These are phyloP conservation scores for Tetranychus truncatus DNA, from an alignment of 2,888 invertebrate species.

Conservation along the genomic window DNA sequence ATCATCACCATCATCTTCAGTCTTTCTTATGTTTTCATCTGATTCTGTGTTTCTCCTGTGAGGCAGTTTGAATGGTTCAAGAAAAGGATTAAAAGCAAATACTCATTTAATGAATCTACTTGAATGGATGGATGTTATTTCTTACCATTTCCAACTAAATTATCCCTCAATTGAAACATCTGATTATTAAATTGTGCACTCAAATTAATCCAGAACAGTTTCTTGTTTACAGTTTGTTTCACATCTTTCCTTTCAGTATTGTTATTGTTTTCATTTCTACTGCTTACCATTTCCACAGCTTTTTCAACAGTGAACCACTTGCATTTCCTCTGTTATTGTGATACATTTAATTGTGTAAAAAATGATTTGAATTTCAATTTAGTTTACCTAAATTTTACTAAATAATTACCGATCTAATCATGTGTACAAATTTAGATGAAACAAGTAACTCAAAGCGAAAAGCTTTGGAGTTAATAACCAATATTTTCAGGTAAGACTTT, in stretches of 20 bases:
- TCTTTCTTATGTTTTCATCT: no score
- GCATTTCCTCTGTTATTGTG: no score
- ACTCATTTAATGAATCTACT: background rate
- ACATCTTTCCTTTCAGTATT: no score
- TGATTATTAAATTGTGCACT: background rate
- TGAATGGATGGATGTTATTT: background rate
- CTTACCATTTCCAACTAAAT: background rate
- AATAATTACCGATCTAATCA: background rate
- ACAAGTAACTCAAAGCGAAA: slow-evolving; percentile 16
- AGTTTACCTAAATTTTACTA: background rate
- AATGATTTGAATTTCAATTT: background rate
- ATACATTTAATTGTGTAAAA: background rate
- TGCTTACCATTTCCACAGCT: no score
- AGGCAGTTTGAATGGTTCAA: no score
- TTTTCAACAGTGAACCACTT: no score
- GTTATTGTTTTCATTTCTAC: no score
- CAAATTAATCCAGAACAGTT: background rate
- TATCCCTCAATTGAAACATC: background rate
- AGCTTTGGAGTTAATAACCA: slow-evolving; percentile 21
- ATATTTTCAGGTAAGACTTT: slow-evolving; percentile 21
- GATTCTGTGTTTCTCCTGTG: no score
- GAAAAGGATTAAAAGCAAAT: background rate
- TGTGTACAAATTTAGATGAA: background rate
- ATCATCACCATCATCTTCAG: no score
- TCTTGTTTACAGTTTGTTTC: no score